Conservation (phyloP, 2,888 invertebrate species). For the Bembecia ichneumoniformis region DNA sequence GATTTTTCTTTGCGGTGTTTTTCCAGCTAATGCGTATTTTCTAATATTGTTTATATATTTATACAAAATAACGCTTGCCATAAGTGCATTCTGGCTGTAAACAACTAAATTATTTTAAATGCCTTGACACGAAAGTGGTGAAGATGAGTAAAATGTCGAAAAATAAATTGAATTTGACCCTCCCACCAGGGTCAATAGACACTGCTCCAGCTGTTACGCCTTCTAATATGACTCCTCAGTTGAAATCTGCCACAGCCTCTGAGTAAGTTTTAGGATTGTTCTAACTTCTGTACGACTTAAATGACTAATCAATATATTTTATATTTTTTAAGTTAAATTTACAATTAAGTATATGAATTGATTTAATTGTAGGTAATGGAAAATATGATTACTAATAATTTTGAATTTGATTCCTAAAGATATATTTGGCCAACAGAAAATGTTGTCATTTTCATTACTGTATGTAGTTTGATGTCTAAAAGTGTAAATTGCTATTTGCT, state of each 20-base stretch:
- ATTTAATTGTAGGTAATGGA: too few relatives aligned
- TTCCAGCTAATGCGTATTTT: not conserved
- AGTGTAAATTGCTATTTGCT: too few relatives aligned
- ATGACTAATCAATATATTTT: slow-evolving; percentile 4
- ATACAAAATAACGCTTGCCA: not conserved
- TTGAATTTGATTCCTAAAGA: too few relatives aligned
- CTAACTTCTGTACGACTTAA: slow-evolving; percentile 18
- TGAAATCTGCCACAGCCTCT: slow-evolving; percentile 71
- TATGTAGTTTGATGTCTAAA: too few relatives aligned
- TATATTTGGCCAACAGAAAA: too few relatives aligned
- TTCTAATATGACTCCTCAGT: slow-evolving; percentile 70
- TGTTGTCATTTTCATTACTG: too few relatives aligned
- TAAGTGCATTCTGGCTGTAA: not conserved
- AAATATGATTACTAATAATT: too few relatives aligned
- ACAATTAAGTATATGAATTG: too few relatives aligned
- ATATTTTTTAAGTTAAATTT: too few relatives aligned
- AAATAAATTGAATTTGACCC: slow-evolving; percentile 90
- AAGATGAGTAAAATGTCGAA: slow-evolving; percentile 84
- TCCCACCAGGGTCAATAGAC: slow-evolving; percentile 91
- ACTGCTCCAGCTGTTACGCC: slow-evolving; percentile 76
- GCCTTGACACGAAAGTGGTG: slow-evolving; percentile 8
- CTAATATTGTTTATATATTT: not conserved
- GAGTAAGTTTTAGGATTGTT: slow-evolving; percentile 53
- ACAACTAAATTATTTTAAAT: not conserved
- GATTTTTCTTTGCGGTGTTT: not conserved